Conservation (phyloP, 1,140 invertebrate species). For the Bombus ignitus region DNA sequence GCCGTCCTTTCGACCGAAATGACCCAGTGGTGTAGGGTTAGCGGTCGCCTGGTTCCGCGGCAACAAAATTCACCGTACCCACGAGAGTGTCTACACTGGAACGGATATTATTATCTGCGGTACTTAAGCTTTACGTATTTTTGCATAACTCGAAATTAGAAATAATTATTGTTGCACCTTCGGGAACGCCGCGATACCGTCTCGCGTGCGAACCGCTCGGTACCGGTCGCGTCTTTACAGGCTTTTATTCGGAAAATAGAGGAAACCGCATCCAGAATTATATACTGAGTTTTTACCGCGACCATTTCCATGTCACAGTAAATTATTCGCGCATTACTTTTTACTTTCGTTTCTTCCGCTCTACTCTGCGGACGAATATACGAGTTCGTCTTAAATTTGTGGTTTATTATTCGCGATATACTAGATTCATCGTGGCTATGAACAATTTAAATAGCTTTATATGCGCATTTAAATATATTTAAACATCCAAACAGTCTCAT, state of each 20-base stretch:
- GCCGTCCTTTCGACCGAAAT: conserved; percentile 45
- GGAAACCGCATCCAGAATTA: conserved; percentile 31
- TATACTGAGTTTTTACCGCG: conserved; percentile 6
- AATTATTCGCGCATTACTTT: conserved; percentile 1
- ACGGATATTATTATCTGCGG: conserved; percentile 70
- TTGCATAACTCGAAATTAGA: conserved; percentile 76
- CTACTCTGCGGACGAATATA: neutral
- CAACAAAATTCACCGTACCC: conserved; percentile 68
- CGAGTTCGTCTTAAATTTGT: neutral
- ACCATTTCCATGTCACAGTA: neutral
- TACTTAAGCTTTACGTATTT: conserved; percentile 74
- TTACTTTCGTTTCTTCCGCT: neutral
- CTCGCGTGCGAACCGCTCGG: neutral
- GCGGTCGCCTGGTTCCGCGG: conserved; percentile 44
- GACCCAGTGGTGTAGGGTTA: conserved; percentile 36
- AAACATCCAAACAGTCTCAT: neutral
- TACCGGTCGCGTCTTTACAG: neutral
- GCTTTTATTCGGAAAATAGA: conserved; percentile 46
- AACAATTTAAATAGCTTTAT: neutral
- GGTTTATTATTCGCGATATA: neutral
- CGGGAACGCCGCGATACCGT: conserved; percentile 52
- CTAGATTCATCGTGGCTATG: neutral
- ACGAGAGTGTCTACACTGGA: conserved; percentile 55
- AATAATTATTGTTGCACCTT: conserved; percentile 75
- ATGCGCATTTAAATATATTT: too few relatives aligned